Evolutionary conservation across 2,888 invertebrate species (phyloP), one percentile per base, ranked within the genome.

Genomic region (Drosophila quinaria): DNA sequence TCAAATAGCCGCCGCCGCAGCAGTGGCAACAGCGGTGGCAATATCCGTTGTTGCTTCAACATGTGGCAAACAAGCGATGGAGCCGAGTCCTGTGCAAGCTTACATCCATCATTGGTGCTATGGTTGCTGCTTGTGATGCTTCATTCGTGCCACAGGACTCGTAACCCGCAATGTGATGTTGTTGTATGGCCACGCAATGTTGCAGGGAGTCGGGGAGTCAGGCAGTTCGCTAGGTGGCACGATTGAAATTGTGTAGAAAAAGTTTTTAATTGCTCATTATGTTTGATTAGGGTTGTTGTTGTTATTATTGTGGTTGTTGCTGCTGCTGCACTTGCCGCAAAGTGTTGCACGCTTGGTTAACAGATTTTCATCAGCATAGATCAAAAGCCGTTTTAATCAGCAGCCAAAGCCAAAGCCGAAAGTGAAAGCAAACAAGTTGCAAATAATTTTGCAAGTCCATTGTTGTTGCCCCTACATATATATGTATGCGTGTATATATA

Each of bases 201-300:
- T 56, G 31, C 44, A 61, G 19, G 6, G 31, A 25, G 54, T 22
- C 56, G 33, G 41, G 19, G 33, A 39, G 51, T 55, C 56, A 19
- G 42, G 15, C 56, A 29, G 41, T 31, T 15, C 11, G 15, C 52
- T 62, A 42, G 62, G 46, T 70, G 69, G 31, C 33, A 47, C 50
- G 51, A 70, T 62, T 65, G 59, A 65, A 77, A 77, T 73, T 64
- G 62, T 70, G 58, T 65, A 56, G 61, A 58, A 76, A 81, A 83
- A 75, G 60, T 84, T 86, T 81, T 74, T 78, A 86, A 83, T 86
- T 84, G 83, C 78, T 75, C 83, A 81, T 84, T 83, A 81, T 78
- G 80, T 75, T 73, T 70, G 81, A 81, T 83, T 81, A 78, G 78
- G 81, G 81, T 65, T 69, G 65, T 67, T 81, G 67, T 63, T 68